A percentile compares a stretch with the other conserved stretches of the same genome.
Conservation (phyloP, 2,113 vertebrate genomes). For the Nyctibius bracteatus region DNA sequence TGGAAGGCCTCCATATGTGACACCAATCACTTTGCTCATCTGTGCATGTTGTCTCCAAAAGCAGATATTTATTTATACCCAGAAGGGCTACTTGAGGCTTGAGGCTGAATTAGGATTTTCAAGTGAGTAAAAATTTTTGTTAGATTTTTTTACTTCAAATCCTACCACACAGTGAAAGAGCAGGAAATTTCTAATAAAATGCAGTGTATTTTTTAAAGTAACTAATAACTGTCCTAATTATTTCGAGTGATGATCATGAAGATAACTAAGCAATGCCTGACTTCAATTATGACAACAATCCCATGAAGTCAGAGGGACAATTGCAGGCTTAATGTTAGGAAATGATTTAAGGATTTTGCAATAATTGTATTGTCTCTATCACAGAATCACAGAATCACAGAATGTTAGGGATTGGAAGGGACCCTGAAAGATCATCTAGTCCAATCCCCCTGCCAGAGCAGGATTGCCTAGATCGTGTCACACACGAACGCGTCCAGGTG, state of each 20-base stretch:
- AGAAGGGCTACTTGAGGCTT: not conserved
- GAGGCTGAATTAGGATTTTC: not conserved
- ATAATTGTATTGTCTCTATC: not conserved
- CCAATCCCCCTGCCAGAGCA: no score
- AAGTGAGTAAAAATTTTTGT: not conserved
- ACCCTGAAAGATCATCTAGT: no score
- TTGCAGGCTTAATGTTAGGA: not conserved
- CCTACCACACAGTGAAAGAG: not conserved
- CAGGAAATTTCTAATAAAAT: not conserved
- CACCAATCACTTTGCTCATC: not conserved
- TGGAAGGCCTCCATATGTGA: not conserved
- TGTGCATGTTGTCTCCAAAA: not conserved
- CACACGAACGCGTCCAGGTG: no score
- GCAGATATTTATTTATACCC: not conserved
- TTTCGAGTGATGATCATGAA: not conserved
- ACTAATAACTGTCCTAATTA: not conserved
- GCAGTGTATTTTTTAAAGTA: not conserved
- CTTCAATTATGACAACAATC: not conserved
- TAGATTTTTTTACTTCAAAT: not conserved
- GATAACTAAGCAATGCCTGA: not conserved
- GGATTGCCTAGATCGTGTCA: no score
- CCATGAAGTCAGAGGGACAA: not conserved
- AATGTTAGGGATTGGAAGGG: no score
- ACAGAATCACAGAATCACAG: no score
- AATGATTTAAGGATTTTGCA: conserved; percentile 13